Evolutionary conservation across 2,113 vertebrate genomes (phyloP).

Genomic region (Solea senegalensis): DNA sequence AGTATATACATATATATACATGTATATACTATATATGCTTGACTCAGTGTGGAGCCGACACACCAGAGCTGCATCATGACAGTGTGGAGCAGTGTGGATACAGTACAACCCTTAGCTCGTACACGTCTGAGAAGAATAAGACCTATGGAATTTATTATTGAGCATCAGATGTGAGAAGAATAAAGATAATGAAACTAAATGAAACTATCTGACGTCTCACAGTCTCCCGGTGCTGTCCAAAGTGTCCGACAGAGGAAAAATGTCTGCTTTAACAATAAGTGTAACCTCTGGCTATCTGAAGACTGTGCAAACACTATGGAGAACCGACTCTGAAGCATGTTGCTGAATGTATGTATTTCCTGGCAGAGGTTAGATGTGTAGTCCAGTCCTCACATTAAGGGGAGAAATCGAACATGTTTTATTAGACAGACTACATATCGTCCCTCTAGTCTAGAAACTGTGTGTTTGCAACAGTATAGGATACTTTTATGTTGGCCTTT

Average conservation of each 20-base stretch:
- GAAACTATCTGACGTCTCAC: constrained; percentile 27
- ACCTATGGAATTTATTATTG: constrained; percentile 28
- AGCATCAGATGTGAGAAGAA: constrained; percentile 32
- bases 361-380: constrained; percentile 18
- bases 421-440: constrained; percentile 3
- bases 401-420: constrained; percentile 1
- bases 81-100: not conserved
- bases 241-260: constrained; percentile 29
- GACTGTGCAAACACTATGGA: constrained; percentile 51
- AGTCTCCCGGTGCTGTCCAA: constrained; percentile 28
- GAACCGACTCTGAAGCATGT: constrained; percentile 46
- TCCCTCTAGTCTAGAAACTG: not conserved
- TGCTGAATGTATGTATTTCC: constrained; percentile 58
- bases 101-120: constrained; percentile 14
- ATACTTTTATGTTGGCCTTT: not conserved
- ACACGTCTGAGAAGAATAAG: constrained; percentile 2
- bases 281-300: constrained; percentile 47
- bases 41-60: no score
- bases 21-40: no score
- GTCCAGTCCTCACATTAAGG: constrained; percentile 22
- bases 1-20: constrained; percentile 7
- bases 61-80: not conserved
- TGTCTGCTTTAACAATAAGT: constrained; percentile 42
- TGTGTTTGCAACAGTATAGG: not conserved
- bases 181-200: constrained; percentile 6